Conservation (phyloP, 2,113 vertebrate genomes). For the Ornithorhynchus anatinus region DNA sequence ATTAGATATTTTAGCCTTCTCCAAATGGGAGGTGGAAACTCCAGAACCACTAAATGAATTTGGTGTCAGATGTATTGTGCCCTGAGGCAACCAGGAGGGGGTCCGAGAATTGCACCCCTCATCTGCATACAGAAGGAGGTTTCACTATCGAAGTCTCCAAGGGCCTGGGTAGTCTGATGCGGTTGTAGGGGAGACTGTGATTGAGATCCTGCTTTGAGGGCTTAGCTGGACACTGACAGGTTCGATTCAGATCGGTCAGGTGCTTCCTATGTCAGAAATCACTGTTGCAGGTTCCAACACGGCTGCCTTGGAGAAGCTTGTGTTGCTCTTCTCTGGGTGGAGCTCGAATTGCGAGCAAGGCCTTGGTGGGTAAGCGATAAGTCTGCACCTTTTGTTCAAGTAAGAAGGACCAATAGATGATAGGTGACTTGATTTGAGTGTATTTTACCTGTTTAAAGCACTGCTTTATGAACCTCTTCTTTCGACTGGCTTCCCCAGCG, state of each 20-base stretch:
- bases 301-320: neutral
- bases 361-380: too few relatives aligned
- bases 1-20: conserved; percentile 41
- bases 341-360: neutral
- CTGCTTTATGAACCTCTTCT: too few relatives aligned
- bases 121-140: neutral
- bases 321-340: neutral
- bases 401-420: too few relatives aligned
- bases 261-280: conserved; percentile 10
- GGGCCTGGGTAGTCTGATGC: too few relatives aligned
- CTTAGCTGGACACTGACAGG: neutral
- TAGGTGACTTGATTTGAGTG: too few relatives aligned
- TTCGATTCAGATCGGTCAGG: neutral
- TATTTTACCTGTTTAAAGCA: too few relatives aligned
- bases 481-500: too few relatives aligned
- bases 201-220: neutral
- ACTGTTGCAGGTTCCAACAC: neutral
- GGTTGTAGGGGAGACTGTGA: too few relatives aligned
- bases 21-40: neutral
- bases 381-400: too few relatives aligned
- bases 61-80: neutral
- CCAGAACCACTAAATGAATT: neutral
- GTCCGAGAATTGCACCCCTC: neutral
- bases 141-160: neutral
- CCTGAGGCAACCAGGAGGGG: neutral